Conservation (phyloP, 1,140 invertebrate species). For the Aricia agestis region DNA sequence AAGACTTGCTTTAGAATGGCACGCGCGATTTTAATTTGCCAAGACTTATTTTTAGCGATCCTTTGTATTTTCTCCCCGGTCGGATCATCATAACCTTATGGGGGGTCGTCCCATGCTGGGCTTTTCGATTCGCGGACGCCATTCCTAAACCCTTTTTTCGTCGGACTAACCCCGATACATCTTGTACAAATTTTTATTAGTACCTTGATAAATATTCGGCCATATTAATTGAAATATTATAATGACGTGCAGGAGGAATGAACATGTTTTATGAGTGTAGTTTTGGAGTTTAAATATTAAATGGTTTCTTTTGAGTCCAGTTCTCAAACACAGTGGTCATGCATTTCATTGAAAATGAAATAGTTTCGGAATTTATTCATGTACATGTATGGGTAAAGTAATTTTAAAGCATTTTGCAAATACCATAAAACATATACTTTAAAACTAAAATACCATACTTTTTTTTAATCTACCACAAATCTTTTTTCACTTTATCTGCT, state of each 20-base stretch:
- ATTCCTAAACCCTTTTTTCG: slow-evolving; percentile 4
- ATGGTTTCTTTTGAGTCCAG: no score
- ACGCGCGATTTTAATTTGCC: neutral
- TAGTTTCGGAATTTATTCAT: no score
- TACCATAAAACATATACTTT: no score
- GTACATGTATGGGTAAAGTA: no score
- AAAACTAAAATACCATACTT: no score
- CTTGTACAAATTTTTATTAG: neutral
- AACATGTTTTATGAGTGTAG: neutral
- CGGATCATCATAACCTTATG: neutral
- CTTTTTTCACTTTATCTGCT: no score
- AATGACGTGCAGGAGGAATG: neutral
- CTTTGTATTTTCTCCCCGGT: neutral
- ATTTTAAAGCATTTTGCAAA: no score
- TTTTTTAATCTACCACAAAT: no score
- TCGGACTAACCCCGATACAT: slow-evolving; percentile 1
- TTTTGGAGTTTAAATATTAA: no score
- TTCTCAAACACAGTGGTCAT: no score
- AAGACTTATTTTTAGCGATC: neutral
- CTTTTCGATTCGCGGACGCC: slow-evolving; percentile 15
- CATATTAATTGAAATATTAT: slow-evolving; percentile 8
- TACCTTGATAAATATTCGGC: neutral
- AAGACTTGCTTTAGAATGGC: neutral
- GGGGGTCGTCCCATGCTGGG: slow-evolving; percentile 7
- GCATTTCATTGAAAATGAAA: no score